Evolutionary conservation across 2,113 vertebrate genomes (phyloP), one percentile per base, ranked within the genome.

Genomic region (Scophthalmus maximus): DNA sequence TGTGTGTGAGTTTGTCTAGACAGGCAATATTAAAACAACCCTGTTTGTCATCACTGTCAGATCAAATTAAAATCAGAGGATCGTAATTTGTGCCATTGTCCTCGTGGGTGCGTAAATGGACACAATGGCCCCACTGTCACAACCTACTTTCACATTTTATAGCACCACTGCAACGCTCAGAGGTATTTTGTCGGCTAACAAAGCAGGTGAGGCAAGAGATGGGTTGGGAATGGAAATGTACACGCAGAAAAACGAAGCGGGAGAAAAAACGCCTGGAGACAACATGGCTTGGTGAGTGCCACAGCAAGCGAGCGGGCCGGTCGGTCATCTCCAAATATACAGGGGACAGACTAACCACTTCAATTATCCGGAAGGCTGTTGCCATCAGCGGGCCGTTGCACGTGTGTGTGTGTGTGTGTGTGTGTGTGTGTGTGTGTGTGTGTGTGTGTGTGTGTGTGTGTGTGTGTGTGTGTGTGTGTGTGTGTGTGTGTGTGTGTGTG

Each of bases 101-200:
- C 42, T 72, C 20, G 30, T 8, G 29, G 27, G 25, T 30, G 51
- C 15, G 11, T 36, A 40, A 17, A 72, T 61, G 51, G 52, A 62
- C 50, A 75, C 68, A 69, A 76, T 76, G 51, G 61, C 60, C 59
- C n/a, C 59, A 11, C 58, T 75, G 66, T 57, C 62, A 73, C 76
- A 85, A 71, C 81, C 86, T 72, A 70, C 77, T 90, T 88, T 77
- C 87, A 69, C 74, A 78, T 34, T 73, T 46, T 66, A 61, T 51
- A 76, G 63, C 44, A 58, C 55, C 62, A 4, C 69, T 50, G 67
- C 68, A 76, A 74, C 61, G 55, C 4, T 53, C 44, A 49, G 61
- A 63, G 67, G 78, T 71, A 82, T 83, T 87, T 79, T 59, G 68
- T 26, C 38, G 66, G 27, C 40, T 10, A 80, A 85, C 61, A 89